phyloP scores from a whole-genome alignment of 2,888 invertebrate genomes.

The Cryptocephalus moraei region DNA sequence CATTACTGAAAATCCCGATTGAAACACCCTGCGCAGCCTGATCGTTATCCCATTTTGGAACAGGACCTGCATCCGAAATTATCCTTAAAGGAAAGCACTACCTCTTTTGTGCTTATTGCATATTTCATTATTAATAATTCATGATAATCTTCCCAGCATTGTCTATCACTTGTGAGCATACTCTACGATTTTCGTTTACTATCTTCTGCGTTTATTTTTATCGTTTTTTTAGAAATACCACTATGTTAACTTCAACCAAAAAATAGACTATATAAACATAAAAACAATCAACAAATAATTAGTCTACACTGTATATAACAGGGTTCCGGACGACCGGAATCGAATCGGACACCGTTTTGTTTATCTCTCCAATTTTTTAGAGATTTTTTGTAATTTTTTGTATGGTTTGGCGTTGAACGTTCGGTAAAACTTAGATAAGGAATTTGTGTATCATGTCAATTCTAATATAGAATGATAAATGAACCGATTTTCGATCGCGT shows the following conservation, averaged over 20 bases:
- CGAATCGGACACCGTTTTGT: neutral
- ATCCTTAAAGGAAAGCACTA: too few relatives aligned
- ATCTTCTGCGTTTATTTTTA: neutral
- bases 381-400: conserved; percentile 11
- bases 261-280: conserved; percentile 42
- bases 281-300: conserved; percentile 40
- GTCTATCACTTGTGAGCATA: conserved; percentile 31
- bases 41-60: too few relatives aligned
- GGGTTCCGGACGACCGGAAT: too few relatives aligned
- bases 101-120: too few relatives aligned
- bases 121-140: too few relatives aligned
- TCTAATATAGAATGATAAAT: conserved; percentile 27
- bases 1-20: too few relatives aligned
- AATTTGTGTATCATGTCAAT: conserved; percentile 12
- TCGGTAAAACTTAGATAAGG: conserved; percentile 3
- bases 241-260: conserved; percentile 38
- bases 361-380: conserved; percentile 2
- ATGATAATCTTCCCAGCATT: too few relatives aligned
- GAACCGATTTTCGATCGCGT: neutral
- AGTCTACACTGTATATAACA: conserved; percentile 25
- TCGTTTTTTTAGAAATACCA: conserved; percentile 14
- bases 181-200: conserved; percentile 25
- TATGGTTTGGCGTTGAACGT: conserved; percentile 6
- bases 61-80: too few relatives aligned
- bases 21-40: too few relatives aligned